phyloP scores from a whole-genome alignment of 2,113 vertebrate species.

The Saccopteryx bilineata region DNA sequence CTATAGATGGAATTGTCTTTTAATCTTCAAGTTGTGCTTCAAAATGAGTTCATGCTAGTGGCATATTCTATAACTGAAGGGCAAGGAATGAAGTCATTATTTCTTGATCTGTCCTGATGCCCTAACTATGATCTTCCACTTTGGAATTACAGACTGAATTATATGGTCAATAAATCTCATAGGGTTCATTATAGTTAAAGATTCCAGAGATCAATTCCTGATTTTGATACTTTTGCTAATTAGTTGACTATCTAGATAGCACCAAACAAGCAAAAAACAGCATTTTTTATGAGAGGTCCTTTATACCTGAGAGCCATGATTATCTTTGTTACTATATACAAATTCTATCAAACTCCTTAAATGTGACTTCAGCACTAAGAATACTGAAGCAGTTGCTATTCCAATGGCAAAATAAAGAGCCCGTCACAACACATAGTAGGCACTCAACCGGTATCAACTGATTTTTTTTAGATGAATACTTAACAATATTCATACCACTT shows the following conservation, averaged over 20 bases:
- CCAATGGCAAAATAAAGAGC: background rate
- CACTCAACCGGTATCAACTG: background rate
- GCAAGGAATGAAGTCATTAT: constrained; percentile 66
- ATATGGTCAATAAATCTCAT: constrained; percentile 70
- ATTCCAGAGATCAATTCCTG: constrained; percentile 42
- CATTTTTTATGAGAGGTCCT: constrained; percentile 50
- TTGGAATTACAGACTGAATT: constrained; percentile 67
- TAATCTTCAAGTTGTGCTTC: constrained; percentile 54
- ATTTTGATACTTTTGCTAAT: constrained; percentile 38
- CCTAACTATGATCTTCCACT: constrained; percentile 38
- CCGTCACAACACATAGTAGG: background rate
- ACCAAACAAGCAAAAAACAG: constrained; percentile 56
- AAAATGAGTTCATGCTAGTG: constrained; percentile 62
- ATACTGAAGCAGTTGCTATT: background rate
- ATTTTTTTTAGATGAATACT: background rate
- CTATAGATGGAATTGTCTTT: constrained; percentile 66
- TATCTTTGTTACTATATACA: constrained; percentile 43
- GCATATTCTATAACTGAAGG: constrained; percentile 66
- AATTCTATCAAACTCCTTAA: background rate
- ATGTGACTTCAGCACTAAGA: constrained; percentile 15
- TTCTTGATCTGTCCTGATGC: constrained; percentile 38
- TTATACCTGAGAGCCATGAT: background rate
- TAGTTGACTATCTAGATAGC: constrained; percentile 53
- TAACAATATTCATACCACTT: background rate
- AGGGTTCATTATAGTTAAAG: constrained; percentile 57